phyloP scores from a whole-genome alignment of 1,140 invertebrate genomes.

The Piezodorus guildinii region DNA sequence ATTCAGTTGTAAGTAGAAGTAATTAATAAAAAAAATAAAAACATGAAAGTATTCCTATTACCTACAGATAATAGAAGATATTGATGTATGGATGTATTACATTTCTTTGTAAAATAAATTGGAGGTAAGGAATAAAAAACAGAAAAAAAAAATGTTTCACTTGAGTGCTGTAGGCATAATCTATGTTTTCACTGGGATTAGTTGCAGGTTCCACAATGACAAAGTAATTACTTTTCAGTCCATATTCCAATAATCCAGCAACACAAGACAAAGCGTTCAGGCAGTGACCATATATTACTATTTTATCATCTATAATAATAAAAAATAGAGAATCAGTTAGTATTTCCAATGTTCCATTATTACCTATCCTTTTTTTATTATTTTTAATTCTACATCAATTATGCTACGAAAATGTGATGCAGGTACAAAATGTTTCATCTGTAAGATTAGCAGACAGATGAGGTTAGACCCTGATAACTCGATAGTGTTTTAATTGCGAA shows the following conservation, averaged over 20 bases:
- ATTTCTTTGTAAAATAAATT: too few species aligned
- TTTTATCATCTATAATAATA: constrained; percentile 22
- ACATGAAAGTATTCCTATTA: too few species aligned
- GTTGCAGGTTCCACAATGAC: constrained; percentile 8
- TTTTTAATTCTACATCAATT: background rate
- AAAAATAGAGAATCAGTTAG: background rate
- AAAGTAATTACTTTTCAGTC: constrained; percentile 32
- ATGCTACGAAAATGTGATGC: background rate
- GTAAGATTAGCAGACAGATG: too few species aligned
- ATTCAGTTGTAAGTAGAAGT: too few species aligned
- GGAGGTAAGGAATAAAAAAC: too few species aligned
- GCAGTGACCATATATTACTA: constrained; percentile 48
- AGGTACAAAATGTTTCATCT: background rate
- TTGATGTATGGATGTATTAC: too few species aligned
- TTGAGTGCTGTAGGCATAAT: background rate
- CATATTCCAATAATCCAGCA: constrained; percentile 42
- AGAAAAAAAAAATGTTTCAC: background rate
- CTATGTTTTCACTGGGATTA: background rate
- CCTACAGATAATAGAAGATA: too few species aligned
- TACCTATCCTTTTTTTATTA: background rate
- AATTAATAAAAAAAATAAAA: too few species aligned
- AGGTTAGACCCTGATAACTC: too few species aligned
- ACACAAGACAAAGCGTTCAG: constrained; percentile 47
- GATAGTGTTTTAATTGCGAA: too few species aligned
- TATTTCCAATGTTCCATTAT: too few species aligned